Evolutionary conservation across 2,888 invertebrate species (phyloP).

Genomic region (Coelopa pilipes): DNA sequence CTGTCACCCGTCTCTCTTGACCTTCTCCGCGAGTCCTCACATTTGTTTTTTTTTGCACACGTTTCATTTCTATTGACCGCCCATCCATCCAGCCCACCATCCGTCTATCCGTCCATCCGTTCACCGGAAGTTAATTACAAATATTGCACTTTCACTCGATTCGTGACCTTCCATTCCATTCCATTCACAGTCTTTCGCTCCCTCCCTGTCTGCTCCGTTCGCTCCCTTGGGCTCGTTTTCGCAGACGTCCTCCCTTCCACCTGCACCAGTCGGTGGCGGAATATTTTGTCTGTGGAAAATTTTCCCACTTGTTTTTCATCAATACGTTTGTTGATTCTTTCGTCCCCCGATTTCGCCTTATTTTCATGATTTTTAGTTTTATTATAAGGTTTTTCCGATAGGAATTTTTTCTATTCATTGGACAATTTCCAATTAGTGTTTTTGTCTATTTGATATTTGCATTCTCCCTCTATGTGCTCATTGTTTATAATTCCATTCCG

Average conservation of each 20-base stretch:
- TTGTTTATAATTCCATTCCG: no score
- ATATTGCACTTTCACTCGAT: constrained; percentile 44
- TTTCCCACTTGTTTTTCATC: neutral
- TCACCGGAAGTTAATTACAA: constrained; percentile 55
- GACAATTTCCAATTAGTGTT: no score
- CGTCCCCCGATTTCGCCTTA: no score
- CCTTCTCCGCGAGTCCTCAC: neutral
- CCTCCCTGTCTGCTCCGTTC: neutral
- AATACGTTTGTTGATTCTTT: no score
- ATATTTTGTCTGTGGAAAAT: constrained; percentile 7
- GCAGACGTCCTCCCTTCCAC: no score
- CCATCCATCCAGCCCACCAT: constrained; percentile 39
- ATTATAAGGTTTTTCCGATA: no score
- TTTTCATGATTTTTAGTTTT: no score
- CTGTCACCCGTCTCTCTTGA: neutral
- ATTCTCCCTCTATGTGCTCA: no score
- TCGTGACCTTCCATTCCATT: neutral
- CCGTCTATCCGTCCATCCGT: no score
- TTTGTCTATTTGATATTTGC: no score
- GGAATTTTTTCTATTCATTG: no score
- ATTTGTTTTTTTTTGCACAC: neutral
- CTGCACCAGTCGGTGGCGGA: no score
- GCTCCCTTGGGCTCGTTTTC: neutral
- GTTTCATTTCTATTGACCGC: constrained; percentile 11
- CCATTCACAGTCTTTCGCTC: neutral